phyloP scores from a whole-genome alignment of 2,888 invertebrate genomes.

The Ceratothoa steindachneri region DNA sequence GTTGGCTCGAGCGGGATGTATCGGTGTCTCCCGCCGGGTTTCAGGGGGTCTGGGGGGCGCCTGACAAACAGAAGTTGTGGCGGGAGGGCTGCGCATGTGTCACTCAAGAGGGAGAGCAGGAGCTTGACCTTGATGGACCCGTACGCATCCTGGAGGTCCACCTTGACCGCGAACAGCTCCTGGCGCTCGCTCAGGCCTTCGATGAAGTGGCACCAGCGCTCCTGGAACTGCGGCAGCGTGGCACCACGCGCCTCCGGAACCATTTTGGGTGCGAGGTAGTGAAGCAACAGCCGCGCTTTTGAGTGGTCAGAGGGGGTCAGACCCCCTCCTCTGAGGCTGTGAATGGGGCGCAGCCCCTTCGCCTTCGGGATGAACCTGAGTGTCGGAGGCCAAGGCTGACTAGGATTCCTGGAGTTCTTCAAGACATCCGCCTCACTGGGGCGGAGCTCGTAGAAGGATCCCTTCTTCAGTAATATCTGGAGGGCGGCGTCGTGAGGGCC shows the following conservation, averaged over 20 bases:
- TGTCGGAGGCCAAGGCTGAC: not conserved
- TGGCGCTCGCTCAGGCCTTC: not conserved
- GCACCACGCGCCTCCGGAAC: not conserved
- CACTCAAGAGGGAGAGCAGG: not conserved
- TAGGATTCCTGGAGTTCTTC: not conserved
- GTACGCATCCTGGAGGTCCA: conserved; percentile 20
- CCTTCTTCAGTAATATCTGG: not conserved
- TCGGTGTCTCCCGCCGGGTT: not conserved
- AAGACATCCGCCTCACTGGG: not conserved
- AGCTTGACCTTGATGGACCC: conserved; percentile 10
- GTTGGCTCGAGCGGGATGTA: conserved; percentile 3
- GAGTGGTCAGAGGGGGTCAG: not conserved
- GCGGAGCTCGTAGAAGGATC: not conserved
- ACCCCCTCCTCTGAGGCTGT: not conserved
- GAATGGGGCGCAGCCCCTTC: conserved; percentile 8
- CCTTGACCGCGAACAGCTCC: conserved; percentile 14
- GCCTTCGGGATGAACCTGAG: conserved; percentile 17
- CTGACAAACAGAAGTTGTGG: not conserved
- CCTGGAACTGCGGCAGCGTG: not conserved
- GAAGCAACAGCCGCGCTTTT: not conserved
- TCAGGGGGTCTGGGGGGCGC: not conserved
- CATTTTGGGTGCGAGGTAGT: not conserved
- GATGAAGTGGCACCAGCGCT: not conserved
- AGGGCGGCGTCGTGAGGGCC: not conserved
- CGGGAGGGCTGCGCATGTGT: not conserved